Base-by-base conservation (phyloP, 2,888 invertebrate genomes). In the Terebella lapidaria region DNA sequence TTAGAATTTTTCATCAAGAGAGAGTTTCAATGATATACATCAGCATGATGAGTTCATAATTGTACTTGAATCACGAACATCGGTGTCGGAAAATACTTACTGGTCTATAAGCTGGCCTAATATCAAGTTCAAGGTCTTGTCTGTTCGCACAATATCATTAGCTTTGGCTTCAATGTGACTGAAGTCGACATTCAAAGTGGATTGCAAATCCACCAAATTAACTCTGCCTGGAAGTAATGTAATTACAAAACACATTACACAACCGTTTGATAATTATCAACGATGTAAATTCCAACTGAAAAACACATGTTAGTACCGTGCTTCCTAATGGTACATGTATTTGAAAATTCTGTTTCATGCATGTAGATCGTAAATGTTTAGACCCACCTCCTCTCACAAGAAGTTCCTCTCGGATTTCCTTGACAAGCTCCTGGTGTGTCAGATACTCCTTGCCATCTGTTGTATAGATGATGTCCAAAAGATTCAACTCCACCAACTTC, bases 391-490 rank as follows among this genome's bases (percentile, higher is more conserved):
- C 92, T 79, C 89, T 88, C 0, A 91, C 87, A 78, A 87, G 89
- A 1, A 96, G 82, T 81, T 97, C 96, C 82, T 94, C 93, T 77
- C 87, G 87, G 52, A 96, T 92, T 84, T 97, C 95, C 71, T 88
- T 90, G 24, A 86, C 83, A 61, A 99, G 85, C 75, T 97, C 92
- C 58, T 90, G 87, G 1, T 91, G 91, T 1, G 99, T 99, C 49
- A 99, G 85, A 78, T 96, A 99, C 79, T 96, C 95, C 81, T 95
- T 95, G 15, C 97, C 99, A 86, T 99, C 96, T 70, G 87, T 89
- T 1, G 97, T 96, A 59, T 79, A 79, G 59, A 96, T 88, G 0
- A 99, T 89, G 79, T 96, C 91, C 46, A 99, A 83, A 56, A 93
- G 83, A 74, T 91, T 90, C 49, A 88, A 83, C 71, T 93, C 89